Base-by-base conservation (phyloP, 2,797 vertebrate species). In the Microctenopoma lineatum region DNA sequence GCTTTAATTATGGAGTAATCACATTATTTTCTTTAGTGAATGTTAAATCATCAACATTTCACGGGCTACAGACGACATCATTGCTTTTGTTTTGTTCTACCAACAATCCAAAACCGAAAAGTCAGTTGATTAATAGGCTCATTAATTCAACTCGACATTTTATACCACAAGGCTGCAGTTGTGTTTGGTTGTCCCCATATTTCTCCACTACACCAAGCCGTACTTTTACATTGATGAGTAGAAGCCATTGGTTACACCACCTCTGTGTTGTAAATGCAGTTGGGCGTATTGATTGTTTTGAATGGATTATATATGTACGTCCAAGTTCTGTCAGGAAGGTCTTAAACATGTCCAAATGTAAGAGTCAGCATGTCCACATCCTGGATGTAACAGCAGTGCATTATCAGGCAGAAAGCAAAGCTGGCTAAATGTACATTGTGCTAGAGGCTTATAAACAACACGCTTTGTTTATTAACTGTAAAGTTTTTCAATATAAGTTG, bases 281-380 rank as follows among this genome's bases (percentile, higher is more conserved):
- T 51, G 65, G 7, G 53, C 25, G 58, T 46, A 78, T 78, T 48
- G 71, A 84, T 66, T 73, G 75, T 66, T 80, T 59, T 46, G 52
- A 59, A 38, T 34, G 14, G 55, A 47, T 72, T 66, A 41, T 42
- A 51, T 57, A 65, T 50, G 46, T 54, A 57, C 58, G 53, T 75
- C 70, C 50, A 26, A 75, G 51, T 52, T 51, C 58, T 57, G 75
- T 44, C 61, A 45, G 66, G 11, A 15, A 50, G 53, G 34, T 59
- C 59, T 48, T 75, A 59, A 71, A 80, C 60, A 66, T 58, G 59
- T 32, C 3, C 1, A 14, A 36, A 47, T 66, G 45, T 10, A 26
- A 26, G 50, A 58, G 48, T 38, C 42, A 55, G 59, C 18, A 32
- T 12, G 10, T 38, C 18, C 1, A 16, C 51, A 57, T 77, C 26